phyloP scores from a whole-genome alignment of 2,888 invertebrate species.

The Drosophila ezoana region DNA sequence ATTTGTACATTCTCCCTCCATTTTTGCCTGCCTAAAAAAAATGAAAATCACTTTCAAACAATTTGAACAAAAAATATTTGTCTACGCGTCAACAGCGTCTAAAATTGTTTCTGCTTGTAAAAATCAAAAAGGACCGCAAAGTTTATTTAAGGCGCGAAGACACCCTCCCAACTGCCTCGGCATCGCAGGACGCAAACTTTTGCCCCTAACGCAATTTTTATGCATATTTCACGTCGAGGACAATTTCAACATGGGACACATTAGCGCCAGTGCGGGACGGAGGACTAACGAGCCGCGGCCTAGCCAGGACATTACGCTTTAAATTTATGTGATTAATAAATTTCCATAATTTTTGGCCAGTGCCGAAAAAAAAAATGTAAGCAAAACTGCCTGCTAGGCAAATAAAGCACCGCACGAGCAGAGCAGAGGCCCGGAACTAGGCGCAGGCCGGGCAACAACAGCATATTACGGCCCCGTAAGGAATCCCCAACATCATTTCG shows the following conservation, averaged over 20 bases:
- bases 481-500: constrained; percentile 48
- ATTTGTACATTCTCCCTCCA: constrained; percentile 32
- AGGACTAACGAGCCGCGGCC: constrained; percentile 58
- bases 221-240: constrained; percentile 57
- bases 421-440: constrained; percentile 42
- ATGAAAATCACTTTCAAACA: constrained; percentile 78
- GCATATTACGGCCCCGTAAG: constrained; percentile 41
- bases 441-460: constrained; percentile 22
- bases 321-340: constrained; percentile 82
- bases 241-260: constrained; percentile 74
- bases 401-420: constrained; percentile 45
- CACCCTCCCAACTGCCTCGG: background rate
- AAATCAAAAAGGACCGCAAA: constrained; percentile 69
- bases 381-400: constrained; percentile 47
- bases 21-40: constrained; percentile 7
- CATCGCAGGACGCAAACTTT: constrained; percentile 33
- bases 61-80: constrained; percentile 76
- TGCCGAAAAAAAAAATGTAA: constrained; percentile 4
- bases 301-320: constrained; percentile 72
- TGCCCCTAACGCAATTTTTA: constrained; percentile 74
- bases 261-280: constrained; percentile 60
- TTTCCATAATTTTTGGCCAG: constrained; percentile 76
- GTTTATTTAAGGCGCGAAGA: constrained; percentile 65
- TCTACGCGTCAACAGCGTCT: constrained; percentile 69
- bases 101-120: constrained; percentile 41